Conservation (phyloP, 64 coral and sea anemone genomes). For the Platygyra sinensis region DNA sequence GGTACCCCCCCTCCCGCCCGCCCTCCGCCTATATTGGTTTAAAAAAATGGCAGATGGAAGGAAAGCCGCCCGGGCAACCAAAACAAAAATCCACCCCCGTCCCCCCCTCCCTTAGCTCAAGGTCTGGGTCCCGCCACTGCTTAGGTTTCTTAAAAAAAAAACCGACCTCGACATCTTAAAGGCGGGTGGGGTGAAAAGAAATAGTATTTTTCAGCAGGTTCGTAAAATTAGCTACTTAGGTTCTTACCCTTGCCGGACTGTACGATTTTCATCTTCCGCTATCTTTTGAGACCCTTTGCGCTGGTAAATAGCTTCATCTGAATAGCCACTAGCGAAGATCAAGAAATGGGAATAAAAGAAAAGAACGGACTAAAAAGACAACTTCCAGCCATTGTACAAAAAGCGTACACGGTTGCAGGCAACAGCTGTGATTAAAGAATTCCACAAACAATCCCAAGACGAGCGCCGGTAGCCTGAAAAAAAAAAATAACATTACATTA, state of each 20-base stretch:
- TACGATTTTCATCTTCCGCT: slow-evolving; percentile 49
- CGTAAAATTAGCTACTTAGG: not conserved
- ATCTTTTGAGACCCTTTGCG: not conserved
- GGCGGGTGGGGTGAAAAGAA: too few species aligned
- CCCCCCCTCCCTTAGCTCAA: too few species aligned
- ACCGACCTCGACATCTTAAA: too few species aligned
- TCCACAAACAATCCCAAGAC: slow-evolving; percentile 49
- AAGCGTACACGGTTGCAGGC: slow-evolving; percentile 51
- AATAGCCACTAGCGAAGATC: slow-evolving; percentile 36
- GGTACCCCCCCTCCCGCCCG: too few species aligned
- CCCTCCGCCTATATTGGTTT: too few species aligned
- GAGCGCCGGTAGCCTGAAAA: slow-evolving; percentile 60
- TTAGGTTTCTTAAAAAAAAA: too few species aligned
- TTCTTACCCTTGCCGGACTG: slow-evolving; percentile 72
- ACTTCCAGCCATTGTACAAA: slow-evolving; percentile 73
- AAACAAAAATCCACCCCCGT: too few species aligned
- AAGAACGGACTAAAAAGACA: slow-evolving; percentile 70
- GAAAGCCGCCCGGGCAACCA: too few species aligned
- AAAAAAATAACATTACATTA: not conserved
- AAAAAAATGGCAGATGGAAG: too few species aligned
- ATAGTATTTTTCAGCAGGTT: not conserved
- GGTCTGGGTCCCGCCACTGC: too few species aligned
- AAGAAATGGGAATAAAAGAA: slow-evolving; percentile 73
- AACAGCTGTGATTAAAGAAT: slow-evolving; percentile 33
- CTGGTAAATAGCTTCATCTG: slow-evolving; percentile 67